Evolutionary conservation across 2,888 invertebrate species (phyloP).

Genomic region (Napeogenes inachia): DNA sequence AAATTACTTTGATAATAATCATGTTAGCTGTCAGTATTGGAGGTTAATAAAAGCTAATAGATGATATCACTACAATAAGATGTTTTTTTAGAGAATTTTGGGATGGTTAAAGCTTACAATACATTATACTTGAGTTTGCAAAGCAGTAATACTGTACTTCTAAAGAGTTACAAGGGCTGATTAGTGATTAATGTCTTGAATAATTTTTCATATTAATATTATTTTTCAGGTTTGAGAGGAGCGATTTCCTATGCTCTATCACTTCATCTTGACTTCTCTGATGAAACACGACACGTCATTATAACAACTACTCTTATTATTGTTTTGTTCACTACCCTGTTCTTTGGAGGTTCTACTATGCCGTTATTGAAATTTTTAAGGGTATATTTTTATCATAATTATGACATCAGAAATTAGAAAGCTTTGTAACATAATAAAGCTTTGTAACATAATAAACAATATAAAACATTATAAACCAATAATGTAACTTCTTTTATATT

Average conservation of each 20-base stretch:
- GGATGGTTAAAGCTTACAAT: too few relatives aligned
- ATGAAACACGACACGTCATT: constrained; percentile 96
- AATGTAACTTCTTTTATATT: too few relatives aligned
- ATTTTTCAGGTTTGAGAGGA: constrained; percentile 88
- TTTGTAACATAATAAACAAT: too few relatives aligned
- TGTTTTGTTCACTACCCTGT: constrained; percentile 95
- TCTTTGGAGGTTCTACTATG: constrained; percentile 98
- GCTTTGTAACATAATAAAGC: background rate
- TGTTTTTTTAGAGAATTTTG: too few relatives aligned
- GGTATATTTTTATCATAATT: constrained; percentile 53
- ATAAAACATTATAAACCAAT: too few relatives aligned
- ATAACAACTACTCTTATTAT: constrained; percentile 99
- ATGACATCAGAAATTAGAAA: background rate
- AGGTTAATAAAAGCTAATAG: too few relatives aligned
- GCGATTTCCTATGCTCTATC: constrained; percentile 99
- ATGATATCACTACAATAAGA: too few relatives aligned
- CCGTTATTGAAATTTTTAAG: constrained; percentile 95
- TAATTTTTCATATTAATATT: background rate
- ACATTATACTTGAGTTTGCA: too few relatives aligned
- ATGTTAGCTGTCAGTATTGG: too few relatives aligned
- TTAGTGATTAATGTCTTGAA: background rate
- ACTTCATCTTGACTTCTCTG: constrained; percentile 94
- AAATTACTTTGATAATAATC: too few relatives aligned
- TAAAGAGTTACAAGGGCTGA: too few relatives aligned
- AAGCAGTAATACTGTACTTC: too few relatives aligned